phyloP scores from a whole-genome alignment of 1,140 invertebrate genomes.

The Epicauta chinensis region DNA sequence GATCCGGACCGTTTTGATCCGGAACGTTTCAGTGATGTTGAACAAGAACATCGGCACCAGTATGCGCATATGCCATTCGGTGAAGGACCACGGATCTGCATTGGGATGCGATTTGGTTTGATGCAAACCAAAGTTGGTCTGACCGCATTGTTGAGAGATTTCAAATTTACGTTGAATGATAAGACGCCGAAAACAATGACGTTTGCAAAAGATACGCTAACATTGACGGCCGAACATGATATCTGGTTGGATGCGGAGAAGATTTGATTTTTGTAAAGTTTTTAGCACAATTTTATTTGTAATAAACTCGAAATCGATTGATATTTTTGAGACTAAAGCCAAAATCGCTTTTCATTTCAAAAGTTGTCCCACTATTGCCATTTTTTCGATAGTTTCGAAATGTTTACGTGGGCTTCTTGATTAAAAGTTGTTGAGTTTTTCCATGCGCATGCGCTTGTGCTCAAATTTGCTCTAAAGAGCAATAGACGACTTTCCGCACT shows the following conservation, averaged over 20 bases:
- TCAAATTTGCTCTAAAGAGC: too few relatives aligned
- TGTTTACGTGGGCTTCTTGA: too few relatives aligned
- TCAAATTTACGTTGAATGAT: constrained; percentile 14
- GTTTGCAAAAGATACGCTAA: constrained; percentile 20
- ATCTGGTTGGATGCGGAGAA: constrained; percentile 1
- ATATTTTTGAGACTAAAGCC: too few relatives aligned
- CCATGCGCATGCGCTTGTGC: too few relatives aligned
- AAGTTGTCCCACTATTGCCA: too few relatives aligned
- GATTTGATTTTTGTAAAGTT: too few relatives aligned
- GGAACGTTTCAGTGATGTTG: constrained; percentile 50
- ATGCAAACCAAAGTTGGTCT: constrained; percentile 39
- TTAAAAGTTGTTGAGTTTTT: too few relatives aligned
- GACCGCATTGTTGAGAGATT: constrained; percentile 30
- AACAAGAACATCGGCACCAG: constrained; percentile 33
- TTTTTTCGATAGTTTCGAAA: too few relatives aligned
- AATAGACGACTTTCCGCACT: too few relatives aligned
- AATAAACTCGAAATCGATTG: too few relatives aligned
- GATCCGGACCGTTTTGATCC: constrained; percentile 57
- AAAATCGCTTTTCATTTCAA: too few relatives aligned
- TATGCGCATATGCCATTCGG: constrained; percentile 46
- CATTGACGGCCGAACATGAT: constrained; percentile 16
- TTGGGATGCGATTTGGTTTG: constrained; percentile 41
- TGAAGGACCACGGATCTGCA: constrained; percentile 49
- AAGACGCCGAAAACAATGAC: constrained; percentile 12
- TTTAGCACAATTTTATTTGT: too few relatives aligned